phyloP scores from a whole-genome alignment of 92 coral and sea anemone species.

The Porites divaricata region DNA sequence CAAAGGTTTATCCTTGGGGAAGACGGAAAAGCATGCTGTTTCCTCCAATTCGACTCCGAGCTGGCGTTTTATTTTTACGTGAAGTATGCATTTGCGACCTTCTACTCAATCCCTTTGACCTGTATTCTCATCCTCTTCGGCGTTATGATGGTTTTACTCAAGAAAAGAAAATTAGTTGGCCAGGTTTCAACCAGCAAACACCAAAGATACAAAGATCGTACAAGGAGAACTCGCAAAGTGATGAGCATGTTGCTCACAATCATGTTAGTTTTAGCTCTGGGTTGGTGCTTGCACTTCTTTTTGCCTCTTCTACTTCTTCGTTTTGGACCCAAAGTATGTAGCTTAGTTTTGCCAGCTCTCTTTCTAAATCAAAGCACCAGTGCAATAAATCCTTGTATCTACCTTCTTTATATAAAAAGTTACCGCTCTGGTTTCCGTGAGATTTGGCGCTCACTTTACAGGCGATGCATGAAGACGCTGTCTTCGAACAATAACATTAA shows the following conservation, averaged over 20 bases:
- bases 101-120: conserved; percentile 61
- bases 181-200: conserved; percentile 35
- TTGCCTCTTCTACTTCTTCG: conserved; percentile 40
- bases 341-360: conserved; percentile 41
- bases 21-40: conserved; percentile 40
- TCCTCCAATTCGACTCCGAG: conserved; percentile 37
- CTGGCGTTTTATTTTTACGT: conserved; percentile 11
- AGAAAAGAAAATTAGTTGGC: conserved; percentile 60
- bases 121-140: conserved; percentile 54
- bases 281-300: conserved; percentile 71
- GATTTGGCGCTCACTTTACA: not conserved
- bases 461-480: not conserved
- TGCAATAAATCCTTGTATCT: conserved; percentile 61
- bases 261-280: conserved; percentile 53
- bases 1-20: conserved; percentile 14
- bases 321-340: conserved; percentile 36
- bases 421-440: not conserved
- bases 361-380: conserved; percentile 62
- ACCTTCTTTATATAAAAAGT: not conserved
- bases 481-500: not conserved
- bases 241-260: conserved; percentile 63
- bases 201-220: conserved; percentile 27
- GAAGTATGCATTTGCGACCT: conserved; percentile 55
- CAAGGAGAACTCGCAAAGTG: conserved; percentile 61
- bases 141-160: conserved; percentile 54